Conservation (phyloP, 2,113 vertebrate species). For the Aplodontia rufa region DNA sequence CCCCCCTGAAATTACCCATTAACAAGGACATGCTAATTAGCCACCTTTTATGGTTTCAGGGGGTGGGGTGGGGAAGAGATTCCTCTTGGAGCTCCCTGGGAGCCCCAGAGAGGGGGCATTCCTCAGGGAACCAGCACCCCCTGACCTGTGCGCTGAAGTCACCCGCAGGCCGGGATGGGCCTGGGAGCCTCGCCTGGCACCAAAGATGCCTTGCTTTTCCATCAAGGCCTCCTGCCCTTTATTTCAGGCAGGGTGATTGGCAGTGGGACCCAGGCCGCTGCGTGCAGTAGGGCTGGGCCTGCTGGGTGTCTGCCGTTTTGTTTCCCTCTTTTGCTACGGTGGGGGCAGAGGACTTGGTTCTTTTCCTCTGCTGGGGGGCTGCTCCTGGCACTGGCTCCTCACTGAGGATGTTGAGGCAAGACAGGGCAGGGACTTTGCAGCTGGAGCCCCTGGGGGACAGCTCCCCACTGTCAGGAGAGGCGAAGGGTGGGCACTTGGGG, state of each 20-base stretch:
- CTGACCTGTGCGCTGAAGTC: not conserved
- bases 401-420: not conserved
- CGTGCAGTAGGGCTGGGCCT: not conserved
- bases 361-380: too few species aligned
- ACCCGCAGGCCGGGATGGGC: fast-evolving
- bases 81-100: not conserved
- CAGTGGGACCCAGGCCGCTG: fast-evolving
- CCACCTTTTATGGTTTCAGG: conserved; percentile 59
- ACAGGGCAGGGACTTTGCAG: not conserved
- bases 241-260: too few species aligned
- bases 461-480: not conserved
- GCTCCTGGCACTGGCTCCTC: not conserved
- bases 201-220: not conserved
- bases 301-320: not conserved
- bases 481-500: not conserved
- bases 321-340: not conserved
- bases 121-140: not conserved
- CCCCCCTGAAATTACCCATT: conserved; percentile 39
- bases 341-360: not conserved
- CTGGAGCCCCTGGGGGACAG: not conserved
- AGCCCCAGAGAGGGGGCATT: not conserved
- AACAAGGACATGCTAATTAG: not conserved
- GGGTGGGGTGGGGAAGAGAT: conserved; percentile 14
- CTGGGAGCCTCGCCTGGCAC: not conserved
- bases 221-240: fast-evolving